Base-by-base conservation (phyloP, 1,140 invertebrate species). In the Hylaeus anthracinus region DNA sequence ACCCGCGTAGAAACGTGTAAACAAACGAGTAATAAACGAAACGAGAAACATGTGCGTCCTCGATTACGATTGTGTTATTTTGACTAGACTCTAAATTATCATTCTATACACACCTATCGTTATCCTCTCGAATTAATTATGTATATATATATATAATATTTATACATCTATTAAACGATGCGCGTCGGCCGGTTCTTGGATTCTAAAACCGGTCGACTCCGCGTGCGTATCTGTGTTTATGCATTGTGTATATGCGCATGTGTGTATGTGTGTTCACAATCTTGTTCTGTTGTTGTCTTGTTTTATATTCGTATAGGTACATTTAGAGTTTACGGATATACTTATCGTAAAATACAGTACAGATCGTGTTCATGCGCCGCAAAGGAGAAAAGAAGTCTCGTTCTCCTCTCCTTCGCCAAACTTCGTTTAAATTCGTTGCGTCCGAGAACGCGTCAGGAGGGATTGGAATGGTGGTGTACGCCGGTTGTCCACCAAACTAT, bases 81-180 rank as follows among this genome's bases (percentile, higher is more conserved):
- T 91, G 90, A 91, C 90, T 91, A 91, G 90, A 91, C 85, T 90
- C 90, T 90, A 91, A 90, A 85, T 87, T 84, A 84, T 88, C 63
- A 71, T 55, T 79, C 85, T 90, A 89, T 90, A 87, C 87, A 90
- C 85, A 86, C 85, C 77, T 90, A 85, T 88, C 70, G 60, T 82
- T 84, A 80, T 83, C 64, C 61, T 80, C 65, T 51, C 77, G 81
- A 86, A 61, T 87, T 79, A 70, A 79, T 73, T 79, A 73, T 79
- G 53, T 79, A 79, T 79, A 79, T 45, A 65, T 79, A 73, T 65
- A 73, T 79, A 72, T 79, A 79, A n/a, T 65, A 72, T 79, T 63
- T 79, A 77, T 86, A 51, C 51, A 51, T 51, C 51, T 51, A 51
- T 51, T 10, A 77, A 82, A 79, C 79, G 76, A 76, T 65, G 69